phyloP scores from a whole-genome alignment of 2,113 vertebrate genomes.

The Callipepla californica region DNA sequence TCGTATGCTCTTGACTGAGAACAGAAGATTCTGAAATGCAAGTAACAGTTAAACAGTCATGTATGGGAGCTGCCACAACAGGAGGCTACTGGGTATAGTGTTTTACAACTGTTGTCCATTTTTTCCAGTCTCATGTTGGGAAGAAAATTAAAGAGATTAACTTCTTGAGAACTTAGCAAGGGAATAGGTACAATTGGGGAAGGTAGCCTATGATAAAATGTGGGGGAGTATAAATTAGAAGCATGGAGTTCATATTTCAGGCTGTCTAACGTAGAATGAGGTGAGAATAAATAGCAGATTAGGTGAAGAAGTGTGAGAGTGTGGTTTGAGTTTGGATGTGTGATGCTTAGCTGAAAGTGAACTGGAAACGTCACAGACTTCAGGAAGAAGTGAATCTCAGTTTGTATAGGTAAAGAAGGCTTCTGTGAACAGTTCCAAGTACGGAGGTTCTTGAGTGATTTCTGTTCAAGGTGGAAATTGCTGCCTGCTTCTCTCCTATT shows the following conservation, averaged over 20 bases:
- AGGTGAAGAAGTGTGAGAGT: not conserved
- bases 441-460: not conserved
- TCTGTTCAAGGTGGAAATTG: not conserved
- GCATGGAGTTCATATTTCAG: not conserved
- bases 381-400: not conserved
- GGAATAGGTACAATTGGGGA: not conserved
- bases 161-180: not conserved
- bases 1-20: not conserved
- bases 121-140: too few species aligned
- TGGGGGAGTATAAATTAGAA: not conserved
- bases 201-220: not conserved
- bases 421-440: not conserved
- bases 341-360: fast-evolving
- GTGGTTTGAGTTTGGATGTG: not conserved
- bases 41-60: not conserved
- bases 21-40: not conserved
- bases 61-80: not conserved
- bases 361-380: not conserved
- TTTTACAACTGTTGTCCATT: not conserved
- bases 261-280: not conserved
- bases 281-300: not conserved
- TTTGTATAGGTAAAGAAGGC: not conserved
- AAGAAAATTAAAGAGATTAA: not conserved
- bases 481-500: not conserved
- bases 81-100: not conserved